These are phyloP conservation scores for Pteronura brasiliensis DNA, from an alignment of 2,113 vertebrate species.

Conservation along the genomic window DNA sequence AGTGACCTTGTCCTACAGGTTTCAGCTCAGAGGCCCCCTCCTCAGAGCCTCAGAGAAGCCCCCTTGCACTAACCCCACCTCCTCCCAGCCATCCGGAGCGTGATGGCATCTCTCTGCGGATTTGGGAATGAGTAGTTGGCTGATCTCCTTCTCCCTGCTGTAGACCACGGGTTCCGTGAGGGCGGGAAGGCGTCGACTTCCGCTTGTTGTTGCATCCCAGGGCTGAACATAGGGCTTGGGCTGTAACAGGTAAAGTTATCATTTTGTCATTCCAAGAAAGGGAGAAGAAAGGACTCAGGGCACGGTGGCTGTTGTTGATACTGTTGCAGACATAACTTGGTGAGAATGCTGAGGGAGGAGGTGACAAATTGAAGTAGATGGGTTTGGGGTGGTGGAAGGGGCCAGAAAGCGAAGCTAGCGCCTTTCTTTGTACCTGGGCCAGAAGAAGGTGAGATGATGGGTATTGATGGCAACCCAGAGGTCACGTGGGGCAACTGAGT, in stretches of 20 bases:
- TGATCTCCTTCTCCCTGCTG: neutral
- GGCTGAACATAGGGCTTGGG: neutral
- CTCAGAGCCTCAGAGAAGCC: neutral
- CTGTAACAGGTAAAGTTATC: accelerated
- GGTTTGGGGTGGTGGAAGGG: neutral
- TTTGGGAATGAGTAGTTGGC: too few relatives aligned
- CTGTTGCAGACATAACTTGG: too few relatives aligned
- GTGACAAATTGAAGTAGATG: neutral
- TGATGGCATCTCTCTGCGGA: accelerated
- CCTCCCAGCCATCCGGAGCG: neutral
- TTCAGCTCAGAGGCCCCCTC: neutral
- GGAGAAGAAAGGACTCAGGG: neutral
- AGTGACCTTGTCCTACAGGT: neutral
- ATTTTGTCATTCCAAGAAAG: neutral
- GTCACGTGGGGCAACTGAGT: neutral
- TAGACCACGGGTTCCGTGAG: neutral
- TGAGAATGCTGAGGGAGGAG: neutral
- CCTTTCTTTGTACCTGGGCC: neutral
- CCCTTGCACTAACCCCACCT: neutral
- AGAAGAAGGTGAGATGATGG: neutral
- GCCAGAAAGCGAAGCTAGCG: neutral
- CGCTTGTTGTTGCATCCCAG: accelerated
- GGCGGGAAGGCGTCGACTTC: accelerated
- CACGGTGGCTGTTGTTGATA: neutral
- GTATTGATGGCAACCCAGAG: neutral